phyloP scores from a whole-genome alignment of 2,888 invertebrate genomes.

The Himalopsyche japonica region DNA sequence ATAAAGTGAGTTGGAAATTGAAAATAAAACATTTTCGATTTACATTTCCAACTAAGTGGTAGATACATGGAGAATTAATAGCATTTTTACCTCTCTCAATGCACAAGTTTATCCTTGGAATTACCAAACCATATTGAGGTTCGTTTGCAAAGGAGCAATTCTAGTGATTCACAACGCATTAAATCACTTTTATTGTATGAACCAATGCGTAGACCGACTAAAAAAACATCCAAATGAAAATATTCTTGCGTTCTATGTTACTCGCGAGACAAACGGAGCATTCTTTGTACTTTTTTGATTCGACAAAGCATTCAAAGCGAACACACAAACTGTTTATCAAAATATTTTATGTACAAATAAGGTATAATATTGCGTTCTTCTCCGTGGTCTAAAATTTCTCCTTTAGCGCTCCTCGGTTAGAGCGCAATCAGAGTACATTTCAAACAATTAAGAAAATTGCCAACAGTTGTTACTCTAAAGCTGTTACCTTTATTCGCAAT shows the following conservation, averaged over 20 bases:
- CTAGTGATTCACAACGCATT: slow-evolving; percentile 37
- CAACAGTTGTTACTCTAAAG: slow-evolving; percentile 25
- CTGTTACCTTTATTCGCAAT: slow-evolving; percentile 1
- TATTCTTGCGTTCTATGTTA: background rate
- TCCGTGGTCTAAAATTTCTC: background rate
- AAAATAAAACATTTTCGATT: background rate
- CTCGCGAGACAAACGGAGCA: background rate
- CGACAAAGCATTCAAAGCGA: background rate
- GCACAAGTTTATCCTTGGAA: slow-evolving; percentile 12
- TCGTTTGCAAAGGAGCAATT: slow-evolving; percentile 29
- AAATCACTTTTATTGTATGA: slow-evolving; percentile 40
- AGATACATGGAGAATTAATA: background rate
- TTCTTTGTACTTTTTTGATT: background rate
- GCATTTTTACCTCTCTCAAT: slow-evolving; percentile 8
- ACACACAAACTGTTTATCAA: background rate
- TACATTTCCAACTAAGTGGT: background rate
- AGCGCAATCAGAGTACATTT: slow-evolving; percentile 24
- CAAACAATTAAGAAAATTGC: slow-evolving; percentile 39
- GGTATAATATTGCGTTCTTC: background rate
- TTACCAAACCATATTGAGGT: slow-evolving; percentile 30
- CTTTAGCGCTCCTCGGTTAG: background rate
- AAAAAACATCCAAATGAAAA: slow-evolving; percentile 23
- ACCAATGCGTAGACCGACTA: slow-evolving; percentile 7
- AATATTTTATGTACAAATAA: background rate
- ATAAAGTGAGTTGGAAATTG: background rate